Evolutionary conservation across 2,888 invertebrate genomes (phyloP).

Genomic region (Cheiracanthium punctorium): DNA sequence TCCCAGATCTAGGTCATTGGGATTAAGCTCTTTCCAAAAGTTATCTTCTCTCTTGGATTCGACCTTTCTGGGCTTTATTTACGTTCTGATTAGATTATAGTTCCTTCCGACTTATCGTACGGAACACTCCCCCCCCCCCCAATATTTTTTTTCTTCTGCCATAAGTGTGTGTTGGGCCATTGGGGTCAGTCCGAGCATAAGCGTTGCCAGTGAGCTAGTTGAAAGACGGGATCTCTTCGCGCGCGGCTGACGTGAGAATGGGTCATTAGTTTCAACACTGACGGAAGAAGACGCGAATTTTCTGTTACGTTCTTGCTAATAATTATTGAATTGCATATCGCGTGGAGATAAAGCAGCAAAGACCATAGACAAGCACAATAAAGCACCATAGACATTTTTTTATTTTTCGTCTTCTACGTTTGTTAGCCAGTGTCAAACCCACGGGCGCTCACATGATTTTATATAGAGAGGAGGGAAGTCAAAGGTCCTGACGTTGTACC

Average conservation of each 20-base stretch:
- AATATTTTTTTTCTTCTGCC: not conserved
- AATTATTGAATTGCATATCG: too few relatives aligned
- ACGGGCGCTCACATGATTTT: too few relatives aligned
- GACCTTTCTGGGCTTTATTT: not conserved
- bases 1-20: not conserved
- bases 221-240: not conserved
- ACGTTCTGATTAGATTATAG: not conserved
- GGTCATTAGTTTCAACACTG: too few relatives aligned
- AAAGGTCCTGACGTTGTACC: too few relatives aligned
- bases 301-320: too few relatives aligned
- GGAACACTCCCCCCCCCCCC: too few relatives aligned
- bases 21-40: not conserved
- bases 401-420: too few relatives aligned
- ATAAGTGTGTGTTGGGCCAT: not conserved
- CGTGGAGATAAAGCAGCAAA: too few relatives aligned
- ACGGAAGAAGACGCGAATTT: not conserved
- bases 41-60: not conserved
- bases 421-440: too few relatives aligned
- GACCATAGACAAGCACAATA: too few relatives aligned
- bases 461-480: too few relatives aligned
- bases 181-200: not conserved
- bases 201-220: not conserved
- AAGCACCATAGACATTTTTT: too few relatives aligned
- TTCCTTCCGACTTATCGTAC: not conserved
- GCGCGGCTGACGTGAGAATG: not conserved